Evolutionary conservation across 2,113 vertebrate species (phyloP), one percentile per base, ranked within the genome.

Genomic region (Aegotheles bennettii): DNA sequence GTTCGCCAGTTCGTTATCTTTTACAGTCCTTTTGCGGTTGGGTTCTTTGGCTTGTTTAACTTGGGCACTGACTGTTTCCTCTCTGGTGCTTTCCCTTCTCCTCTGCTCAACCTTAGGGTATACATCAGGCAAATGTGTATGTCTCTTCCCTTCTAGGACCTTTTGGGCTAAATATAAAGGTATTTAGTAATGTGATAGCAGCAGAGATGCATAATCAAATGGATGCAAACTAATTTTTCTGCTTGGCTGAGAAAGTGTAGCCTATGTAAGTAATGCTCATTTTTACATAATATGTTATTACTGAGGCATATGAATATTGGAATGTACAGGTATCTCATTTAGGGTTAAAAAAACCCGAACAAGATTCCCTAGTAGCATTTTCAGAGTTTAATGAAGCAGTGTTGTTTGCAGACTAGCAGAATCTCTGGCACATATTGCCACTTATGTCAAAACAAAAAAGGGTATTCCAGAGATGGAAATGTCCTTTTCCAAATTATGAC

Each of bases 381-480:
- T 90, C 65, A 89, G 51, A 74, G 84, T 92, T 90, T 90, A 93
- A 45, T 81, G 89, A 86, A 86, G 54, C 36, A n/a, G 26, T 59
- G 71, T 59, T 92, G 42, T 90, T 95, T 90, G 76, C 64, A 67
- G 86, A 54, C 42, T 69, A 57, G 29, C 67, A 78, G 70, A 80
- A 24, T 60, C 23, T 85, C 64, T 94, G 89, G 76, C 94, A 84
- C 13, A 2, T 50, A 38, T 5, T 54, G 6, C 76, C 1, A 7
- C 42, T 70, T 70, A 80, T 73, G 68, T 90, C 43, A 94, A 94
- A 95, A 84, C 48, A 35, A n/a, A 84, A 93, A 94, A 90, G 84
- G 57, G 61, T 94, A 75, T 97, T 95, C 43, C 82, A 84, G 86
- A 90, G 91, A 94, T 87, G 76, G 42, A 96, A 90, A 56, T 87